Conservation (phyloP, 2,888 invertebrate species). For the Cephus runcator region DNA sequence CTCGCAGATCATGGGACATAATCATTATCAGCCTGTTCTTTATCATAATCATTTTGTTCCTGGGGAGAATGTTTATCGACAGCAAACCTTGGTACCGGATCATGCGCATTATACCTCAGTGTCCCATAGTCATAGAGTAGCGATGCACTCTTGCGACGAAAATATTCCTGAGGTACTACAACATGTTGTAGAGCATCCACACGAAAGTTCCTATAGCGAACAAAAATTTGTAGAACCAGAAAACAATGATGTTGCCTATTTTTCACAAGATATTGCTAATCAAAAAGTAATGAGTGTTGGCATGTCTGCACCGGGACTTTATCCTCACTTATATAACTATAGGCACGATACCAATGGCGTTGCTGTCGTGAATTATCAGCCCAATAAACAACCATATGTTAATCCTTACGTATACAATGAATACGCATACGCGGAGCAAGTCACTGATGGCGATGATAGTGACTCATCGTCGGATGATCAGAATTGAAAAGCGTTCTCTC, state of each 20-base stretch:
- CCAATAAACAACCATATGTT: constrained; percentile 49
- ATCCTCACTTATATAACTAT: constrained; percentile 56
- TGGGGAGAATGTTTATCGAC: constrained; percentile 48
- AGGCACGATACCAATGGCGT: constrained; percentile 49
- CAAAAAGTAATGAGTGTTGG: constrained; percentile 50
- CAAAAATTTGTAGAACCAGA: neutral
- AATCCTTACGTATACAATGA: constrained; percentile 54
- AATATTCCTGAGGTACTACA: constrained; percentile 15
- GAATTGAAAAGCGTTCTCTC: constrained; percentile 19
- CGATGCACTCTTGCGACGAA: constrained; percentile 12
- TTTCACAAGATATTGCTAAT: constrained; percentile 27
- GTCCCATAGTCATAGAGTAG: constrained; percentile 3
- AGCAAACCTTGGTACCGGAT: constrained; percentile 49
- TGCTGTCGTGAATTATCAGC: constrained; percentile 57
- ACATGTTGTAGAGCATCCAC: neutral
- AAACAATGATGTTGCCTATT: constrained; percentile 24
- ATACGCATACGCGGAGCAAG: constrained; percentile 39
- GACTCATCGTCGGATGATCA: constrained; percentile 54
- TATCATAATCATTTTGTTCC: constrained; percentile 51
- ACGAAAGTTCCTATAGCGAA: neutral
- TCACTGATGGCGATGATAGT: constrained; percentile 37
- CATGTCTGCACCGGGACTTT: constrained; percentile 47
- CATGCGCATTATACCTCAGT: constrained; percentile 40
- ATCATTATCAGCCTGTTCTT: constrained; percentile 52
- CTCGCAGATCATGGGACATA: constrained; percentile 39